These are phyloP conservation scores for Pardalotus punctatus DNA, from an alignment of 2,113 vertebrate genomes.

Conservation along the genomic window DNA sequence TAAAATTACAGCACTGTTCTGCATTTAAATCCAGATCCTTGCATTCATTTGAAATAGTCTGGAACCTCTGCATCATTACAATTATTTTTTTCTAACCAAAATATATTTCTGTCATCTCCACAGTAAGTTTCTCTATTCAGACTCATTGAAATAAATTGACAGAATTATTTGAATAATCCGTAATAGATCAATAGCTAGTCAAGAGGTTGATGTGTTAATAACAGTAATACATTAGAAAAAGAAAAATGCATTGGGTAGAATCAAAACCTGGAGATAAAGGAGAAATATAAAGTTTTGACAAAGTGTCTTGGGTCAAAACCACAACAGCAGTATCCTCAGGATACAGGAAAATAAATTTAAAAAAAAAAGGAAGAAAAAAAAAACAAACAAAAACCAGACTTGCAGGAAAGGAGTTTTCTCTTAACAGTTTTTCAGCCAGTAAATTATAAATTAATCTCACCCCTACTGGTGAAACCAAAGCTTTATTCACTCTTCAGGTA, in stretches of 20 bases:
- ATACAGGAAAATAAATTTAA: not conserved
- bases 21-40: constrained; percentile 11
- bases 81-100: not conserved
- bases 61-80: not conserved
- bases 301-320: not conserved
- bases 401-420: not conserved
- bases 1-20: not conserved
- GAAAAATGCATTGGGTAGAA: not conserved
- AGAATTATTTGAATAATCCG: constrained; percentile 47
- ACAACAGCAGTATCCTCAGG: not conserved
- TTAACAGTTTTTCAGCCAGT: not conserved
- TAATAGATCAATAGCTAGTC: constrained; percentile 28
- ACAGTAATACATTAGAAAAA: not conserved
- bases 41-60: constrained; percentile 21
- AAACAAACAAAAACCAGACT: no score
- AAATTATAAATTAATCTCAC: not conserved
- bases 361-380: no score
- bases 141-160: constrained; percentile 36
- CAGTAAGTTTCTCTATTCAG: constrained; percentile 12
- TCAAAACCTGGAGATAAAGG: not conserved
- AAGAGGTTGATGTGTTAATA: not conserved
- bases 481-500: not conserved
- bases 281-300: not conserved
- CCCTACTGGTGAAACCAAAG: not conserved
- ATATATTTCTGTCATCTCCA: constrained; percentile 44